phyloP scores from a whole-genome alignment of 2,888 invertebrate genomes.

The Phytoseiulus persimilis region DNA sequence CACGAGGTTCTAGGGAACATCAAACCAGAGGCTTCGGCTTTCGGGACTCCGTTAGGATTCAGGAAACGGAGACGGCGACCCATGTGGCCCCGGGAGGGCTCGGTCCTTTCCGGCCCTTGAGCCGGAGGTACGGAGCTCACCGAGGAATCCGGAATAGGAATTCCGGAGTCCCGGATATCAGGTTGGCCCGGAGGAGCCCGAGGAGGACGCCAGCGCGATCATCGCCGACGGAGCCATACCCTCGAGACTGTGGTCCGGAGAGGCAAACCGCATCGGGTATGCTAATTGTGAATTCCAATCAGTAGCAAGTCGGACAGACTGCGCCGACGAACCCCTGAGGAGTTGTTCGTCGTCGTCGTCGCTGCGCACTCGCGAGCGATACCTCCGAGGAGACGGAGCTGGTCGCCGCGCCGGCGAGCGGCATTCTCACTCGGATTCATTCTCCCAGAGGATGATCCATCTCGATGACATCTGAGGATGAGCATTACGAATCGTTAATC shows the following conservation, averaged over 20 bases:
- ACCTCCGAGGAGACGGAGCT: background rate
- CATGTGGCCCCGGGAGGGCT: no score
- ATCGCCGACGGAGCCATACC: background rate
- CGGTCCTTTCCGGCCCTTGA: no score
- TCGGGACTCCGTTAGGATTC: no score
- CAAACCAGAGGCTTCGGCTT: no score
- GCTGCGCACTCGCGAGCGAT: background rate
- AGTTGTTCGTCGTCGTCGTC: background rate
- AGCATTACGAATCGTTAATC: conserved; percentile 25
- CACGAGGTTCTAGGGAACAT: no score
- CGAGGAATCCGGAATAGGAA: no score
- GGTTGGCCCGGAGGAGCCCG: no score
- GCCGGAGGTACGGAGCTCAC: no score
- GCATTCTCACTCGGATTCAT: background rate
- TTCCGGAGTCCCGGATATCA: no score
- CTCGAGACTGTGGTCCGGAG: background rate
- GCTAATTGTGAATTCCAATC: conserved; percentile 28
- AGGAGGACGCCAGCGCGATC: background rate
- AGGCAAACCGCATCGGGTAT: conserved; percentile 28
- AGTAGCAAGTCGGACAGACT: background rate
- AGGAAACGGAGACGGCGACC: no score
- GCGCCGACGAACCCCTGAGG: background rate
- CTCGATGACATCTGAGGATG: conserved; percentile 32
- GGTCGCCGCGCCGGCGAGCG: background rate
- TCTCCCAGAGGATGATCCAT: conserved; percentile 8